Conservation (phyloP, 2,797 vertebrate species). For the Crypturellus tataupa region DNA sequence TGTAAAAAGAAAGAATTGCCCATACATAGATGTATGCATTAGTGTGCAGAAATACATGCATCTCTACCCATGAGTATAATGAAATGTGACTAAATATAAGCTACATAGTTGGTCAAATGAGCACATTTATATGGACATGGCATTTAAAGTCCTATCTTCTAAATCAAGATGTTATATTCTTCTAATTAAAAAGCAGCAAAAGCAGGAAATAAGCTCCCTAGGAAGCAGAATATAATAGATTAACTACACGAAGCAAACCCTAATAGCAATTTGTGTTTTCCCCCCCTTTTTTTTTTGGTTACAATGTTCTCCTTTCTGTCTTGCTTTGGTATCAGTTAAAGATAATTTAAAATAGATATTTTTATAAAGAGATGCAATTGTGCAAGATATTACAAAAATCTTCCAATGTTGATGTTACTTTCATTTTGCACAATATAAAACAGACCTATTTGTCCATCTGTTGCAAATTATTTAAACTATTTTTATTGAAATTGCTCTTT, state of each 20-base stretch:
- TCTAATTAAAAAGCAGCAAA: neutral
- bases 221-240: neutral
- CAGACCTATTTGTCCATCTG: neutral
- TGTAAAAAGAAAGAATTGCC: neutral
- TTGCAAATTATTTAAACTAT: neutral
- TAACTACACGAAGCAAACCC: neutral
- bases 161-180: neutral
- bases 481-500: neutral
- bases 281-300: neutral
- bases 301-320: neutral
- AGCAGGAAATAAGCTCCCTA: neutral
- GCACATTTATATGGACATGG: neutral
- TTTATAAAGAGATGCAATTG: neutral
- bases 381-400: neutral
- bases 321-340: neutral
- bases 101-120: neutral
- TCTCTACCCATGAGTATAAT: neutral
- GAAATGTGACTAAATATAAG: neutral
- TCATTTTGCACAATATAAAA: neutral
- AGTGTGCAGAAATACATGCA: neutral
- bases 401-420: neutral
- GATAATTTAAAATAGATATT: neutral
- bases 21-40: neutral
- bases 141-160: neutral
- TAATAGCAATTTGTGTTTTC: neutral